Base-by-base conservation (phyloP, 2,888 invertebrate species). In the Keiferia lycopersicella region DNA sequence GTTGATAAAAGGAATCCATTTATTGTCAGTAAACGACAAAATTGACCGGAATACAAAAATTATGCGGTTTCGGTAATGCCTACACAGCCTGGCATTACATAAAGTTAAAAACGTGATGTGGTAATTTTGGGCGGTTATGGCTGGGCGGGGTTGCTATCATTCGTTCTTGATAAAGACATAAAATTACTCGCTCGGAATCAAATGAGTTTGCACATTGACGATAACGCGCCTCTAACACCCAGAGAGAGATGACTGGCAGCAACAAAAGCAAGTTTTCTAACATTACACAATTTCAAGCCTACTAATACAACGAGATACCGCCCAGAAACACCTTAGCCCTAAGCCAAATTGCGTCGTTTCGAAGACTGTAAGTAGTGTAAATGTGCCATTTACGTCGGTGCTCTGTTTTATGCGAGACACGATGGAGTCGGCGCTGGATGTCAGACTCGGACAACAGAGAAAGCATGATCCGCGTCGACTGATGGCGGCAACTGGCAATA, bases 1-100 rank as follows among this genome's bases (percentile, higher is more conserved):
- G 65, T 71, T 73, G 64, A 76, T 75, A 74, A 72, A 69, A 71
- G 64, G 63, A 71, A 72, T 70, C 72, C 74, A 78, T 77, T 26
- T 74, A 75, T 65, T 75, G 71, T 67, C 67, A 73, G 65, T 72
- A 75, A 77, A 79, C 74, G 74, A 74, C 68, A 64, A 73, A 72
- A 72, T 77, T 81, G 81, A 78, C 80, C 79, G 80, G 79, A 73
- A 81, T 83, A 78, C 71, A 74, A 75, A 80, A 82, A 81, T 78
- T 68, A 73, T 72, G 70, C 69, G 69, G 68, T 81, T 82, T 83
- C 79, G 76, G 75, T 81, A 80, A 78, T 76, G 74, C 73, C 22
- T 22, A 14, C 12, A 14, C 12, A 14, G 71, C 70, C 72, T 69
- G 65, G 67, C 69, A 75, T 84, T 86, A 81, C 76, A 79, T 84